Evolutionary conservation across 92 coral and sea anemone species (phyloP), one percentile per base, ranked within the genome.

Genomic region (Parazoanthus atlanticus): DNA sequence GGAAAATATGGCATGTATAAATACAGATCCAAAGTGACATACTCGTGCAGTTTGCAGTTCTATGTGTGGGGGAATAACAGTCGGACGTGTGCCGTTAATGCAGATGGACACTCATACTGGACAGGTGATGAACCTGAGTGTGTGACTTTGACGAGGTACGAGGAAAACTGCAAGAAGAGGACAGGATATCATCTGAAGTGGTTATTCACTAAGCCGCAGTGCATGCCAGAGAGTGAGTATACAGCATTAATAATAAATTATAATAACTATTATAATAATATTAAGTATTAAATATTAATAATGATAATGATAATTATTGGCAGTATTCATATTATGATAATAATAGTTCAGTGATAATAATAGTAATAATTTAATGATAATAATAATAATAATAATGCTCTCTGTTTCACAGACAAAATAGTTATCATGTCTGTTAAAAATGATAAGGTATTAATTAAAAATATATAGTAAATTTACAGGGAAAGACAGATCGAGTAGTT

Each of bases 51-150:
- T 7, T 8, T 8, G 30, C 69, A n/a, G 0, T 88, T 80, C 74
- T 88, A 67, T 33, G 49, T 93, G 13, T 93, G 88, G 92, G 95
- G 94, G n/a, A 89, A 84, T 30, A n/a, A 13, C 26, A 77, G 85
- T 0, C 10, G 72, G 23, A 38, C 0, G 15, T 94, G 97, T 79
- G 21, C 10, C n/a, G 34, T 65, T 1, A 9, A 15, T 8, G 5
- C 8, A 2, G 23, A 15, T 0, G 91, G 75, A 6, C 28, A 1
- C 0, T 43, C 85, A 3, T 77, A 43, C 78, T 94, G 97, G 97
- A 85, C 94, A 16, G 86, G 85, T 5, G 33, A 6, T 8, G 74
- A 83, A 13, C 86, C 92, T 38, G 47, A 41, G n/a, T 92, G 97
- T 74, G 71, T 94, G 12, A 54, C 84, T 0, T 61, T 83, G 5